These are phyloP conservation scores for Lypha dubia DNA, from an alignment of 2,888 invertebrate species.

Conservation along the genomic window DNA sequence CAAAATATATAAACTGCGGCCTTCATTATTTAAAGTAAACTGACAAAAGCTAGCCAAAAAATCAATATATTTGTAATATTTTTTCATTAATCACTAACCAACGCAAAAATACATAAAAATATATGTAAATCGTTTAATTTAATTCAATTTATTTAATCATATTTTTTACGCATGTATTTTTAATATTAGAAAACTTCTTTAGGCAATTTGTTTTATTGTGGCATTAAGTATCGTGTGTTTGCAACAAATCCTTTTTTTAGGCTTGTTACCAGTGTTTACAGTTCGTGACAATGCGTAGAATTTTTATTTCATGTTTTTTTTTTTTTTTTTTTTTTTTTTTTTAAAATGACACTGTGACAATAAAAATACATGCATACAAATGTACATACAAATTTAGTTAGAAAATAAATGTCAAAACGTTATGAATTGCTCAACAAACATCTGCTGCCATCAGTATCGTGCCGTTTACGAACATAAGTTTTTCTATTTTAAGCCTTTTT, in stretches of 20 bases:
- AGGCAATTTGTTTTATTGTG: neutral
- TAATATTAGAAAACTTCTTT: neutral
- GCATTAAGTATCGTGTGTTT: neutral
- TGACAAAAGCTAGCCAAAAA: neutral
- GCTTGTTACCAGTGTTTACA: neutral
- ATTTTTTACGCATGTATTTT: neutral
- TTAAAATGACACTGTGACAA: neutral
- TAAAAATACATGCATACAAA: neutral
- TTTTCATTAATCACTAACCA: neutral
- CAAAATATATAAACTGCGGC: too few relatives aligned
- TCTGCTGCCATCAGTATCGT: slow-evolving; percentile 3
- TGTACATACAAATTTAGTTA: too few relatives aligned
- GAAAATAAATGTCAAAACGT: slow-evolving; percentile 54
- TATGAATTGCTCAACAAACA: slow-evolving; percentile 59
- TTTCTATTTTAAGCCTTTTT: neutral
- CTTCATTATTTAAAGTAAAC: neutral
- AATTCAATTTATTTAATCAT: neutral
- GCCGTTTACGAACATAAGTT: neutral
- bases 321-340: too few relatives aligned
- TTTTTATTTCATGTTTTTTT: too few relatives aligned
- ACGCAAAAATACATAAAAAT: neutral
- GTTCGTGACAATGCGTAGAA: slow-evolving; percentile 42
- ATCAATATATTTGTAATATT: neutral
- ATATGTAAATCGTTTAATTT: neutral
- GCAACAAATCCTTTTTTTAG: slow-evolving; percentile 27